These are phyloP conservation scores for Melinaea marsaeus DNA, from an alignment of 2,888 invertebrate species.

Conservation along the genomic window DNA sequence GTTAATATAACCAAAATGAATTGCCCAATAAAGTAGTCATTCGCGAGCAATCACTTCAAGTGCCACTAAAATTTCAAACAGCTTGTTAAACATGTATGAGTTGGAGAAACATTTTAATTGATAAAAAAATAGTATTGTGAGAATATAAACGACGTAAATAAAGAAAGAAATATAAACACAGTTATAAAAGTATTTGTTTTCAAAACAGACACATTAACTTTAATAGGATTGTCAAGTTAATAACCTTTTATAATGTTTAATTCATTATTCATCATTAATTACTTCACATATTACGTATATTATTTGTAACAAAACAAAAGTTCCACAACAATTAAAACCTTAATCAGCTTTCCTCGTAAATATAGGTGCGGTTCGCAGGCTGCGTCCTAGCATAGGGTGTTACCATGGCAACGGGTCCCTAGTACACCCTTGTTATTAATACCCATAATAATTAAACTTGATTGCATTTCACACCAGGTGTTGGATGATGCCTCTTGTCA, in stretches of 20 bases:
- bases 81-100: conserved; percentile 47
- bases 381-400: conserved; percentile 65
- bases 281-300: conserved; percentile 5
- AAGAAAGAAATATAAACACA: not conserved
- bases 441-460: conserved; percentile 77
- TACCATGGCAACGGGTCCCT: conserved; percentile 67
- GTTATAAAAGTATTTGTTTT: not conserved
- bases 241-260: not conserved
- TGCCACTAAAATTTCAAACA: conserved; percentile 51
- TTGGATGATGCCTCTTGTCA: conserved; percentile 68
- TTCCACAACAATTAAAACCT: conserved; percentile 59
- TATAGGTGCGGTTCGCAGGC: conserved; percentile 67
- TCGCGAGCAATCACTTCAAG: conserved; percentile 58
- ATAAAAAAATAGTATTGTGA: not conserved
- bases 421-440: conserved; percentile 77
- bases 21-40: conserved; percentile 48
- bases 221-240: no score
- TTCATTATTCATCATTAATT: not conserved
- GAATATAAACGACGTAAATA: not conserved
- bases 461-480: conserved; percentile 78
- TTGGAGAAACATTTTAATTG: conserved; percentile 9
- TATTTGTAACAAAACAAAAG: conserved; percentile 30
- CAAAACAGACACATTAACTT: not conserved
- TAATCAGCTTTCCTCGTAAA: conserved; percentile 72
- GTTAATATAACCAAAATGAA: conserved; percentile 36